Evolutionary conservation across 2,888 invertebrate genomes (phyloP).

Genomic region (Parochlus steinenii): DNA sequence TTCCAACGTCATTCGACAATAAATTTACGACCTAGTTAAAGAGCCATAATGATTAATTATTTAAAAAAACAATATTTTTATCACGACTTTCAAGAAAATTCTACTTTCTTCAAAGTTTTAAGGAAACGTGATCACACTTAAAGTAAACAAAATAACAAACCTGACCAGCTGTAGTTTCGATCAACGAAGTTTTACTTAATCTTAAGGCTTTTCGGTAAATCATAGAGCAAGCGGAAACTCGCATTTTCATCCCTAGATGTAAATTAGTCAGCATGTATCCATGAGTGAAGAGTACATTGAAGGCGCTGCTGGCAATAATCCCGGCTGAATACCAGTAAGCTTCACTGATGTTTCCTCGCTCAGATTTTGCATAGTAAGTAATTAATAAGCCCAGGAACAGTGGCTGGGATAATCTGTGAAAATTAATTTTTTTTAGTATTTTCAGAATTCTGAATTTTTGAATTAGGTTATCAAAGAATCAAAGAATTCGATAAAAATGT

Average conservation of each 20-base stretch:
- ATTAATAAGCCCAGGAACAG: conserved; percentile 45
- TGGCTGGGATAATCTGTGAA: conserved; percentile 42
- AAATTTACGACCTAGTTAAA: conserved; percentile 48
- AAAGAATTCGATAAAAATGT: no score
- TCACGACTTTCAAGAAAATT: no score
- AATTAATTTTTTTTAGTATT: conserved; percentile 12
- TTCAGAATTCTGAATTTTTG: no score
- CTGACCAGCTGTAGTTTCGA: conserved; percentile 57
- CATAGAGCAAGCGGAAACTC: conserved; percentile 49
- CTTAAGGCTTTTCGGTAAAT: conserved; percentile 49
- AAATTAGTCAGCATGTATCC: conserved; percentile 66
- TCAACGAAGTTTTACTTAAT: conserved; percentile 53
- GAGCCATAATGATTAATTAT: not conserved
- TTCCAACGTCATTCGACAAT: conserved; percentile 87
- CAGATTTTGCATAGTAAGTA: conserved; percentile 37
- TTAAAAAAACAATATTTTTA: not conserved
- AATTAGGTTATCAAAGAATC: no score
- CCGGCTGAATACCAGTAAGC: conserved; percentile 63
- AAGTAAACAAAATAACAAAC: no score
- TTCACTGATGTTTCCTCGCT: conserved; percentile 23
- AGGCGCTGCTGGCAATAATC: conserved; percentile 53
- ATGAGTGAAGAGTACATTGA: conserved; percentile 68
- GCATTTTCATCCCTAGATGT: conserved; percentile 48
- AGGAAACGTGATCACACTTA: no score
- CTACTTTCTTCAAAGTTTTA: no score